Conservation (phyloP, 2,113 vertebrate genomes). For the Planiliza haematocheilus region DNA sequence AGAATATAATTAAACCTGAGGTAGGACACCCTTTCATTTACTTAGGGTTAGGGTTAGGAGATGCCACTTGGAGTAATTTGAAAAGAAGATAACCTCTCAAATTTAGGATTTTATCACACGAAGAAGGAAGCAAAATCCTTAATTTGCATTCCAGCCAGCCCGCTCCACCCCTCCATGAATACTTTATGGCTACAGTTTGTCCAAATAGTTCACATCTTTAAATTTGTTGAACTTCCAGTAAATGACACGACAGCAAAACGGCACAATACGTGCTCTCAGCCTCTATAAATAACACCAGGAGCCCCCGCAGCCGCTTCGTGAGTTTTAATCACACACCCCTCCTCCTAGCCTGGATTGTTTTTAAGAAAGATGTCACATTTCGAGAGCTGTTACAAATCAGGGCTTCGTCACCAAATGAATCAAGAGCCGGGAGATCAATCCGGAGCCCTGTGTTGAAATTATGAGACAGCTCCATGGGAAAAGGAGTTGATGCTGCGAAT, state of each 20-base stretch:
- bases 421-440: slow-evolving; percentile 54
- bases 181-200: slow-evolving; percentile 44
- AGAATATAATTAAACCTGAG: slow-evolving; percentile 2
- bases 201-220: slow-evolving; percentile 42
- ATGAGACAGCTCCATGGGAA: slow-evolving; percentile 68
- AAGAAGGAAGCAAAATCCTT: slow-evolving; percentile 10
- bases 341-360: slow-evolving; percentile 23
- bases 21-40: no score
- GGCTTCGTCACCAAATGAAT: slow-evolving; percentile 53
- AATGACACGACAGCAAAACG: slow-evolving; percentile 36
- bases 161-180: slow-evolving; percentile 53
- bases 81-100: no score
- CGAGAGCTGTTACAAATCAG: slow-evolving; percentile 50
- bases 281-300: slow-evolving; percentile 46
- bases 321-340: slow-evolving; percentile 41
- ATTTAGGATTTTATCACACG: neutral
- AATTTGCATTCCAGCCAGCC: slow-evolving; percentile 43
- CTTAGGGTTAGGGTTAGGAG: neutral
- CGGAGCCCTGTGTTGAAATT: slow-evolving; percentile 55
- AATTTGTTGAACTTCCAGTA: slow-evolving; percentile 22
- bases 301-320: slow-evolving; percentile 11
- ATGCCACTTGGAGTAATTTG: no score
- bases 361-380: slow-evolving; percentile 38
- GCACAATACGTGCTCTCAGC: slow-evolving; percentile 25
- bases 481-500: slow-evolving; percentile 65